phyloP scores from a whole-genome alignment of 1,140 invertebrate genomes.

The Drosophila littoralis region DNA sequence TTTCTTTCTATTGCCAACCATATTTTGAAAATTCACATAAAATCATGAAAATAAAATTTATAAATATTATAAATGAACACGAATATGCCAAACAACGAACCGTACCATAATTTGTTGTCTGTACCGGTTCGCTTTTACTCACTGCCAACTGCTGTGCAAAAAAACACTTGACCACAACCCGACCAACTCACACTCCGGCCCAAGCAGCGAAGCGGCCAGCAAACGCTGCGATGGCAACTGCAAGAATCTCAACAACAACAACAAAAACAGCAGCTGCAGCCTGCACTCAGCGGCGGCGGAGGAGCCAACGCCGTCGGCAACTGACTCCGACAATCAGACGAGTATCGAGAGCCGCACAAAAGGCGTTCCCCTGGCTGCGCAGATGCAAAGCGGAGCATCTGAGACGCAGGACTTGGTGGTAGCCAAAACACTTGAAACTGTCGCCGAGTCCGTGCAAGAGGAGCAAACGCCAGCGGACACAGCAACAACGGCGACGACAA shows the following conservation, averaged over 20 bases:
- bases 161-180: conserved; percentile 61
- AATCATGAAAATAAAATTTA: conserved; percentile 45
- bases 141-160: conserved; percentile 79
- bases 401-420: conserved; percentile 11
- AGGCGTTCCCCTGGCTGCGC: conserved; percentile 42
- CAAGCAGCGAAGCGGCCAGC: conserved; percentile 25
- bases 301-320: not conserved
- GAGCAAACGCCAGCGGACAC: conserved; percentile 14
- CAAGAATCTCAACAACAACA: conserved; percentile 76
- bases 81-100: conserved; percentile 35
- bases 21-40: conserved; percentile 27
- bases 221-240: conserved; percentile 71
- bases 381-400: no score
- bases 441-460: conserved; percentile 7
- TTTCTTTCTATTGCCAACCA: conserved; percentile 33
- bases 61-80: conserved; percentile 40
- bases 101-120: conserved; percentile 61
- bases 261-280: conserved; percentile 60
- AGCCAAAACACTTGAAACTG: conserved; percentile 12
- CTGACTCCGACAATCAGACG: conserved; percentile 69
- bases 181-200: not conserved
- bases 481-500: not conserved
- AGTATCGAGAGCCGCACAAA: conserved; percentile 76
- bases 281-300: conserved; percentile 38
- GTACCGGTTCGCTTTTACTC: conserved; percentile 72